phyloP scores from a whole-genome alignment of 1,140 invertebrate genomes.

The Drosophila azteca region DNA sequence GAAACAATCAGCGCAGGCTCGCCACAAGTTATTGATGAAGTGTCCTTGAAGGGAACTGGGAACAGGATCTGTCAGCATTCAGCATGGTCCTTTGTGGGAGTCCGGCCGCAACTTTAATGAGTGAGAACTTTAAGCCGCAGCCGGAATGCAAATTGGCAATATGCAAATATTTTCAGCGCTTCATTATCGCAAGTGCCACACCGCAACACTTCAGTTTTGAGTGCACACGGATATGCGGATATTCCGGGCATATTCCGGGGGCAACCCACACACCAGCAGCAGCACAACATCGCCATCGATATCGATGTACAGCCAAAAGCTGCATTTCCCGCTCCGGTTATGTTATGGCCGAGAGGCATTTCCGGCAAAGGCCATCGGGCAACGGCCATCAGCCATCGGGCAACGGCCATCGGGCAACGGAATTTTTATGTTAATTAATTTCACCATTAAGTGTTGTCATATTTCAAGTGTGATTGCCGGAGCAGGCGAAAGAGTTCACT shows the following conservation, averaged over 20 bases:
- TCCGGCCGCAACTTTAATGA: constrained; percentile 6
- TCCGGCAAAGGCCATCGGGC: constrained; percentile 25
- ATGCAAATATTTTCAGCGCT: constrained; percentile 55
- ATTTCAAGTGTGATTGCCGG: constrained; percentile 37
- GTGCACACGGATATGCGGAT: constrained; percentile 37
- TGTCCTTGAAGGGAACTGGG: neutral
- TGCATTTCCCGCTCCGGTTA: constrained; percentile 13
- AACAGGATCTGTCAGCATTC: no score
- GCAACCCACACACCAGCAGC: no score
- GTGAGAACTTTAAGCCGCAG: constrained; percentile 26
- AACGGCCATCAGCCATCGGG: no score
- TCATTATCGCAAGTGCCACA: constrained; percentile 64
- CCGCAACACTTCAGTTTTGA: constrained; percentile 65
- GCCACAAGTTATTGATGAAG: constrained; percentile 38
- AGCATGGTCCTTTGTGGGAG: neutral
- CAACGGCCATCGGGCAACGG: no score
- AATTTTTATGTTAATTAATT: constrained; percentile 76
- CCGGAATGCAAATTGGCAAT: constrained; percentile 49
- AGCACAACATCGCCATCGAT: constrained; percentile 1
- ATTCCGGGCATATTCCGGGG: constrained; percentile 43
- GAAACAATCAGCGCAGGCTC: no score
- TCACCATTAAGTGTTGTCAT: constrained; percentile 69
- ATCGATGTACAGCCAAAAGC: constrained; percentile 38
- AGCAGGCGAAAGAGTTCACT: neutral
- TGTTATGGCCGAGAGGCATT: constrained; percentile 19